phyloP scores from a whole-genome alignment of 2,113 vertebrate genomes.

The cattle (Bos taurus) region ARS-UCD2.0 NC_037349.1:44078501-44079000 shows the following conservation, averaged over 20 bases:
- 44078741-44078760: not conserved
- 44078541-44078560: rapidly evolving
- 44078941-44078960: not conserved
- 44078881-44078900: not conserved
- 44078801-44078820: not conserved
- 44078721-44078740: not conserved
- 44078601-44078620: not conserved
- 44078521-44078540: not conserved
- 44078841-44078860: not conserved
- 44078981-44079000: conserved; percentile 54
- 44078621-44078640: not conserved
- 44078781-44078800: not conserved
- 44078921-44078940: conserved; percentile 40
- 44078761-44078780: not conserved
- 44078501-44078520: not conserved
- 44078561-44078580: rapidly evolving
- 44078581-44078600: not conserved
- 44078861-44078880: not conserved
- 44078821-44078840: not conserved
- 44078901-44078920: not conserved
- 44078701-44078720: not conserved
- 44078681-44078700: not conserved
- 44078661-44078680: not conserved
- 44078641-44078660: not conserved
- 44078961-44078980: conserved; percentile 44